Evolutionary conservation across 2,113 vertebrate genomes (phyloP).

Genomic region (Alectura lathami): DNA sequence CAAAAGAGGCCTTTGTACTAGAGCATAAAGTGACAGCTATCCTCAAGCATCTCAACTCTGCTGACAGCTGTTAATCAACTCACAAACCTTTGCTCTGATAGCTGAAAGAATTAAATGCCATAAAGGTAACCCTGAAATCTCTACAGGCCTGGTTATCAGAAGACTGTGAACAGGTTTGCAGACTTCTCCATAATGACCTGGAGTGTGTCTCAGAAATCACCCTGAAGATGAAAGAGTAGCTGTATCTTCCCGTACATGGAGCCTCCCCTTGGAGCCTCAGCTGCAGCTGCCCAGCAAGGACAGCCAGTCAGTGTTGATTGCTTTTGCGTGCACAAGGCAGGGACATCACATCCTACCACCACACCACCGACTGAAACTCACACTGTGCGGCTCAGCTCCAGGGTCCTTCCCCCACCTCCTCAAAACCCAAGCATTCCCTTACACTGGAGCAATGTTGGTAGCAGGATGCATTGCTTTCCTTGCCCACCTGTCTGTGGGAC

Average conservation of each 20-base stretch:
- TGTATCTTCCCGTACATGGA: not conserved
- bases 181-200: not conserved
- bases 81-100: not conserved
- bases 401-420: not conserved
- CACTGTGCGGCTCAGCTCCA: not conserved
- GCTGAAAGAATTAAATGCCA: not conserved
- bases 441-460: rapidly evolving
- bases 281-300: not conserved
- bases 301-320: rapidly evolving
- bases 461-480: not conserved
- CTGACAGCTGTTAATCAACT: not conserved
- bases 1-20: not conserved
- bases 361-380: not conserved
- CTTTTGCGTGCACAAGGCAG: not conserved
- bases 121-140: not conserved
- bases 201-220: not conserved
- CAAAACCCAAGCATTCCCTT: not conserved
- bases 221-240: not conserved
- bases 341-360: not conserved
- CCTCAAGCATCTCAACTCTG: not conserved
- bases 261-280: not conserved
- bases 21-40: not conserved
- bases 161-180: not conserved
- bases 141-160: not conserved
- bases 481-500: rapidly evolving